A percentile compares a stretch with the other conserved stretches of the same genome.
Evolutionary conservation across 2,888 invertebrate genomes (phyloP).

Genomic region (Hypselothyrea guttata): DNA sequence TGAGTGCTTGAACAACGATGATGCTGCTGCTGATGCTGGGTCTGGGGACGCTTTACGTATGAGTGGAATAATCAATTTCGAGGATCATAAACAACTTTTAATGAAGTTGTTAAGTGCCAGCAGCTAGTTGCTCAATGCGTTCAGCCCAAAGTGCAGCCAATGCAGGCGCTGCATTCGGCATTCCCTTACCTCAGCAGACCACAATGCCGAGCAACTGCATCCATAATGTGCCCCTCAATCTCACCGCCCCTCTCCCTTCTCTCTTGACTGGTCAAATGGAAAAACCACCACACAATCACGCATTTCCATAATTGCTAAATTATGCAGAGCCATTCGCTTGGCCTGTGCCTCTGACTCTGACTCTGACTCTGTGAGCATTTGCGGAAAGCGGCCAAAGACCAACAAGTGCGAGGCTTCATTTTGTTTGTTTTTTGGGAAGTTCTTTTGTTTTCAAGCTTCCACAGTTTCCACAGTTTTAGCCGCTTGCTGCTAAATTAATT

Average conservation of each 20-base stretch:
- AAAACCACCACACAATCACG: constrained; percentile 32
- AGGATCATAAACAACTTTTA: constrained; percentile 82
- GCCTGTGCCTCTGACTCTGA: too few relatives aligned
- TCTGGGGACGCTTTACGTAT: constrained; percentile 63
- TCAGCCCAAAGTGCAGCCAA: constrained; percentile 57
- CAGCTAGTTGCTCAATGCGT: constrained; percentile 66
- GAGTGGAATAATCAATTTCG: constrained; percentile 81
- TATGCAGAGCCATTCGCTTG: constrained; percentile 53
- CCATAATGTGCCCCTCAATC: constrained; percentile 56
- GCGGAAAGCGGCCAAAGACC: constrained; percentile 23
- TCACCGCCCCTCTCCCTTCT: background rate
- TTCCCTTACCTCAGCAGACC: constrained; percentile 5
- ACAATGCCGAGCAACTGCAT: constrained; percentile 47
- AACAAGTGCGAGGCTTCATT: constrained; percentile 51
- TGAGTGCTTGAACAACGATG: constrained; percentile 55
- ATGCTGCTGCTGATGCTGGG: constrained; percentile 18
- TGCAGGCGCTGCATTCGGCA: constrained; percentile 20
- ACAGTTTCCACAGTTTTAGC: constrained; percentile 13
- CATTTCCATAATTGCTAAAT: constrained; percentile 77
- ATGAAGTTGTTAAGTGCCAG: constrained; percentile 81
- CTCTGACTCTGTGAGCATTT: too few relatives aligned
- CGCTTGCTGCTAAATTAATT: constrained; percentile 74
- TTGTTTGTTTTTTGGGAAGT: constrained; percentile 35
- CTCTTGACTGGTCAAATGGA: constrained; percentile 30
- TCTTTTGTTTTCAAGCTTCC: constrained; percentile 53